Conservation (phyloP, 1,140 invertebrate species). For the Wiebesia pumilae region DNA sequence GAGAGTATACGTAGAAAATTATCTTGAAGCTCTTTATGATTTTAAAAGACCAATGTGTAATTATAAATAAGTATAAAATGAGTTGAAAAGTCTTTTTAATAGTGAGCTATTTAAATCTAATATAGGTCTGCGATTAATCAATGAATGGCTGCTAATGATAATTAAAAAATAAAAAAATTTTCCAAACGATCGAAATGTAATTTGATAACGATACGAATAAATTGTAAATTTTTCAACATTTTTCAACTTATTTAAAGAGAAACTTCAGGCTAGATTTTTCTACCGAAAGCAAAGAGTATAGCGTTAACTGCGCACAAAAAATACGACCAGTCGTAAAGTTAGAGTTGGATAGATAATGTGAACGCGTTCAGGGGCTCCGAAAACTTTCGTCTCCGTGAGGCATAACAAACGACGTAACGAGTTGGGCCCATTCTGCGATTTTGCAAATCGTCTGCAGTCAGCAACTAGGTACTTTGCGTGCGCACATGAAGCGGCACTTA, state of each 20-base stretch:
- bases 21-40: neutral
- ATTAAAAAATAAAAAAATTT: neutral
- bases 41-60: neutral
- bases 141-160: neutral
- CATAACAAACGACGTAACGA: constrained; percentile 54
- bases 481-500: constrained; percentile 35
- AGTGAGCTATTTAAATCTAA: neutral
- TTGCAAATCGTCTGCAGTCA: constrained; percentile 38
- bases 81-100: neutral
- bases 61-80: too few species aligned
- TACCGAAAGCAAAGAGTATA: neutral
- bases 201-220: neutral
- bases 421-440: constrained; percentile 53
- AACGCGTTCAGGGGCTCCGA: neutral
- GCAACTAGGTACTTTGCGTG: neutral
- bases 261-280: neutral
- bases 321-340: neutral
- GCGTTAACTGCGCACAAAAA: neutral
- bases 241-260: neutral
- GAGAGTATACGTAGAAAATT: neutral
- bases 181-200: neutral
- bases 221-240: neutral
- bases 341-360: neutral
- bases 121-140: neutral
- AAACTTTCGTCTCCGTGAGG: constrained; percentile 14